phyloP scores from a whole-genome alignment of 2,113 vertebrate genomes.

The Diphyllodes magnificus region DNA sequence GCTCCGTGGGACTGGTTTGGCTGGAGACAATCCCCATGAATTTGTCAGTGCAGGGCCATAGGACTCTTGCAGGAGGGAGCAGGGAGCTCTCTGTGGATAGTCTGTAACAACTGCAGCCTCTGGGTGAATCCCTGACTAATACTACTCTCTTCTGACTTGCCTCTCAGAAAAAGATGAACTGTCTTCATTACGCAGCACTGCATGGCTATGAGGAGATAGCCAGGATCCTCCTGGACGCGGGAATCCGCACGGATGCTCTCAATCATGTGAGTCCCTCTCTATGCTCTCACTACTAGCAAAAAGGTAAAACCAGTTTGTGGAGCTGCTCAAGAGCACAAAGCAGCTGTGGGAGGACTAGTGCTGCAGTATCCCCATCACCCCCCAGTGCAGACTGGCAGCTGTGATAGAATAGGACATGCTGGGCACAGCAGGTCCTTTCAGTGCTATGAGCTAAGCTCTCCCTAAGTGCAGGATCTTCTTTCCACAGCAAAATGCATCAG shows the following conservation, averaged over 20 bases:
- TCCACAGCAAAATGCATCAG: constrained; percentile 75
- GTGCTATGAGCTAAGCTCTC: background rate
- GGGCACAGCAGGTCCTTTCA: background rate
- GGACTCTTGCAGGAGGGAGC: background rate
- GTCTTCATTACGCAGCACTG: constrained; percentile 81
- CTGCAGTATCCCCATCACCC: background rate
- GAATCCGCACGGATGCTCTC: constrained; percentile 69
- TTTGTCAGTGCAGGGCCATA: background rate
- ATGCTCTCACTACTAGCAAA: background rate
- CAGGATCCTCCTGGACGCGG: constrained; percentile 72
- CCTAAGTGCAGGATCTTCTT: background rate
- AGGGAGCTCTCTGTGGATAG: background rate
- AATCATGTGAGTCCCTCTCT: constrained; percentile 73
- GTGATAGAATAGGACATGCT: background rate
- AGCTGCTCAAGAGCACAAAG: background rate
- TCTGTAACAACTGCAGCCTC: background rate
- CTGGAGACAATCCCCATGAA: background rate
- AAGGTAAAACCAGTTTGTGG: background rate
- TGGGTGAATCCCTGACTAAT: background rate
- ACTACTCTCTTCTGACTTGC: background rate
- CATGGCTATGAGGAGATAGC: constrained; percentile 70
- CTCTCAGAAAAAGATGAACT: constrained; percentile 78
- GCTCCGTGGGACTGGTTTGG: background rate
- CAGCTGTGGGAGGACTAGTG: background rate
- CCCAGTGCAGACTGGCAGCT: background rate